A percentile compares a stretch with the other conserved stretches of the same genome.
phyloP scores from a whole-genome alignment of 2,113 vertebrate genomes.

The Catagonus wagneri region DNA sequence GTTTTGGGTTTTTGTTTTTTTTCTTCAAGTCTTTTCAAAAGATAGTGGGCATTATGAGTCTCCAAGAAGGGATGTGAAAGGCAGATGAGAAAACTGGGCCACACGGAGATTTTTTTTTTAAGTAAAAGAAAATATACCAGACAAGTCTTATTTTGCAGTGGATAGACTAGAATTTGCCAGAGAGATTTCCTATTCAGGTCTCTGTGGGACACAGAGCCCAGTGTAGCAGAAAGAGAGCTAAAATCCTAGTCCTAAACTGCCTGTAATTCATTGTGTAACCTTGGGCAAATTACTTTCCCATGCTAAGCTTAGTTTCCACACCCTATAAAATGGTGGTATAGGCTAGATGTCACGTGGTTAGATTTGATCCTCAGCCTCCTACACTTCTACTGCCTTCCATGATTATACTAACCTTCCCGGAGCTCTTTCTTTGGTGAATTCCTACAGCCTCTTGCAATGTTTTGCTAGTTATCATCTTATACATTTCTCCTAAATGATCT shows the following conservation, averaged over 20 bases:
- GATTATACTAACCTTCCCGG: neutral
- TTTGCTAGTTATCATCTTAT: neutral
- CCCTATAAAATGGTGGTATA: neutral
- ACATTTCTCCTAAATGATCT: neutral
- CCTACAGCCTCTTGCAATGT: neutral
- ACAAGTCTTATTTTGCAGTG: neutral
- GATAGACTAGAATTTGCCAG: neutral
- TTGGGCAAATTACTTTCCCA: neutral
- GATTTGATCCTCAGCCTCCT: neutral
- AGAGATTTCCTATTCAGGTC: neutral
- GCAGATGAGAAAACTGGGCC: neutral
- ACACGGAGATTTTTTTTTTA: neutral
- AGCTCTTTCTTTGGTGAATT: neutral
- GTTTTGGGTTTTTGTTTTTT: neutral
- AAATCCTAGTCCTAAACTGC: neutral
- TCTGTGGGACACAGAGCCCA: neutral
- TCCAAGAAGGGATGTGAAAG: neutral
- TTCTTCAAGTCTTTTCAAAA: neutral
- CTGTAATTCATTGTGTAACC: neutral
- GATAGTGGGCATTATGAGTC: neutral
- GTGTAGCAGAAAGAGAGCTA: neutral
- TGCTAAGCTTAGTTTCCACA: neutral
- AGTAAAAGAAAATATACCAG: neutral
- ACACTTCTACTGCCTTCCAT: neutral
- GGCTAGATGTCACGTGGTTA: neutral